Evolutionary conservation across 2,888 invertebrate species (phyloP).

Genomic region (Biston stratarius): DNA sequence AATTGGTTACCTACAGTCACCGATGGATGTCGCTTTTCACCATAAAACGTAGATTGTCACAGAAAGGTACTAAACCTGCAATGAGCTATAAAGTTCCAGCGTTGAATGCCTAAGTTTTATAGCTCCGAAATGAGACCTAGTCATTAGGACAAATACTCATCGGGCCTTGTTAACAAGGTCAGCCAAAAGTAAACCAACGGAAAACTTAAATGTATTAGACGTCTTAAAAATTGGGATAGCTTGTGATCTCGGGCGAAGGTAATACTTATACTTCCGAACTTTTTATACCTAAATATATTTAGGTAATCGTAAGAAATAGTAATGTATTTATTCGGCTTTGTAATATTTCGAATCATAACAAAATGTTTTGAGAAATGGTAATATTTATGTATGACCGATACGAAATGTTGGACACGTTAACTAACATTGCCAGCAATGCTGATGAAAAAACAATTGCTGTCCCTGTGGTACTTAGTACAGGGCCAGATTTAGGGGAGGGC

Average conservation of each 20-base stretch:
- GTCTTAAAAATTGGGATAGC: not conserved
- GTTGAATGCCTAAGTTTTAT: conserved; percentile 33
- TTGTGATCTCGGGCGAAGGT: not conserved
- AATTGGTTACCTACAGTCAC: conserved; percentile 4
- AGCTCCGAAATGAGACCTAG: conserved; percentile 41
- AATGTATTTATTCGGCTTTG: conserved; percentile 1
- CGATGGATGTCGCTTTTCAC: conserved; percentile 5
- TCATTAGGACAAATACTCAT: conserved; percentile 35
- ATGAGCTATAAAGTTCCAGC: conserved; percentile 30
- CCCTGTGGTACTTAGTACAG: not conserved
- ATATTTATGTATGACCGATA: not conserved
- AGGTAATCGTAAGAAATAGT: not conserved
- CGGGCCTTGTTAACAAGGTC: not conserved
- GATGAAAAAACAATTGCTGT: not conserved
- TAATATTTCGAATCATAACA: not conserved
- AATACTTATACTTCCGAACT: not conserved
- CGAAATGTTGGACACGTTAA: not conserved
- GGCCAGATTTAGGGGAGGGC: no score
- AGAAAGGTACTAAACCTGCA: conserved; percentile 28
- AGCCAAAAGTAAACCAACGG: not conserved
- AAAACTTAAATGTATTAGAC: not conserved
- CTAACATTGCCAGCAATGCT: not conserved
- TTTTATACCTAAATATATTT: not conserved
- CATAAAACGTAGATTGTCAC: conserved; percentile 31
- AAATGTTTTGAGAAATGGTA: conserved; percentile 7